Percentiles rank a stretch among this genome's conserved stretches.
These are phyloP conservation scores for Phaetusa simplex DNA, from an alignment of 2,113 vertebrate species.

Conservation along the genomic window DNA sequence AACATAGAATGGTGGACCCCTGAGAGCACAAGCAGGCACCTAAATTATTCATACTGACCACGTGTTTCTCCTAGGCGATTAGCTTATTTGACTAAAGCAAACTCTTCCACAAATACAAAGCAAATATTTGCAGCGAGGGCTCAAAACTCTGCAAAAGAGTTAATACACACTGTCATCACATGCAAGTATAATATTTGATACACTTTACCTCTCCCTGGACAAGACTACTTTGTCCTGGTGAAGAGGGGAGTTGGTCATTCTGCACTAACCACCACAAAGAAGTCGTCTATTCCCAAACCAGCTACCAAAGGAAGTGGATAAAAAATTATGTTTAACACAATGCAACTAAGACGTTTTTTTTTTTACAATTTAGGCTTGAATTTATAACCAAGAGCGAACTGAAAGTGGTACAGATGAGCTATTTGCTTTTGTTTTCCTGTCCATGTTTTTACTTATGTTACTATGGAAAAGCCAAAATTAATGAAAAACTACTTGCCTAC, in stretches of 20 bases:
- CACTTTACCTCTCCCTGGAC: background rate
- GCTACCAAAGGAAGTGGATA: background rate
- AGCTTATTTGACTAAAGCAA: background rate
- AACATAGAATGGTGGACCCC: background rate
- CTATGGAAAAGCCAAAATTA: background rate
- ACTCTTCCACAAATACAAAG: background rate
- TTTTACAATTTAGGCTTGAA: background rate
- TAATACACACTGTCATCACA: background rate
- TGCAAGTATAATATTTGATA: background rate
- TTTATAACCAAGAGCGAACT: conserved; percentile 39
- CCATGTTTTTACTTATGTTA: conserved; percentile 7
- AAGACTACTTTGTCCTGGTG: background rate
- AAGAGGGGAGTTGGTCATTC: background rate
- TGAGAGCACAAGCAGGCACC: background rate
- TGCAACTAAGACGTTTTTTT: background rate
- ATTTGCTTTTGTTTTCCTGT: background rate
- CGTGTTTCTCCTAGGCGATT: background rate
- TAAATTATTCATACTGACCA: background rate
- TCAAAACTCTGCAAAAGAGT: background rate
- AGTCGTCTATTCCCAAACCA: background rate
- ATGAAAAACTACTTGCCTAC: background rate
- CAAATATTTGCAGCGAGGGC: background rate
- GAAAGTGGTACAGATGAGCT: background rate
- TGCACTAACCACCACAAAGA: background rate
- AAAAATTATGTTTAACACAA: background rate